phyloP scores from a whole-genome alignment of 2,113 vertebrate species.

The Notiomystis cincta region DNA sequence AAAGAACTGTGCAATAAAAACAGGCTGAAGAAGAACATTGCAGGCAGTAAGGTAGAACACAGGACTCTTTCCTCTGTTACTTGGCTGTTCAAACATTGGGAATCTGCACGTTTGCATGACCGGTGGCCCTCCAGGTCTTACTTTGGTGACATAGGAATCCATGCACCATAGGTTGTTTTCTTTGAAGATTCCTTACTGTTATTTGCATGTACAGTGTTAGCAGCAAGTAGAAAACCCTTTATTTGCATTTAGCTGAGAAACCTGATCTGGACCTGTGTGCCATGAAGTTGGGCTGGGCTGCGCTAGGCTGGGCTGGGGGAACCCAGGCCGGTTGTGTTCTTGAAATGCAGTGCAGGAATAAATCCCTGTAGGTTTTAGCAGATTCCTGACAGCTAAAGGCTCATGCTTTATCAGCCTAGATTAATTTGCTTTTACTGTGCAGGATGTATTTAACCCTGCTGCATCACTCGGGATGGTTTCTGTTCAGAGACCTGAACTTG shows the following conservation, averaged over 20 bases:
- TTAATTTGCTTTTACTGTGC: neutral
- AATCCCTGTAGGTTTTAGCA: neutral
- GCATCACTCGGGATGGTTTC: neutral
- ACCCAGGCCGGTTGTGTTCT: neutral
- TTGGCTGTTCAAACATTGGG: neutral
- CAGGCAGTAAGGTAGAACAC: too few relatives aligned
- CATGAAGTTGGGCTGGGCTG: neutral
- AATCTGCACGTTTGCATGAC: neutral
- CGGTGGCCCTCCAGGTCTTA: neutral
- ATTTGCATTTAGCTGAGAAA: neutral
- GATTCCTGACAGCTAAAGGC: slow-evolving; percentile 11
- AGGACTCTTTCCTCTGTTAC: neutral
- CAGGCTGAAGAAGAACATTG: neutral
- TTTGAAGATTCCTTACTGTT: neutral
- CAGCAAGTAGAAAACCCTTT: neutral
- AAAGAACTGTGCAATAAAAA: neutral
- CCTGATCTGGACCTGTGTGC: fast-evolving
- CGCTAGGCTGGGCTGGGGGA: neutral
- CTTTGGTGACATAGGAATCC: neutral
- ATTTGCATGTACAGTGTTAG: neutral
- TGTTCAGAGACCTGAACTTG: neutral
- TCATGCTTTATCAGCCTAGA: neutral
- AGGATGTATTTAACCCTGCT: neutral
- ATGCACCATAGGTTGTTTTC: neutral
- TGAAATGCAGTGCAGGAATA: neutral